Base-by-base conservation (phyloP, 2,888 invertebrate genomes). In the Lasioglossum calceatum region DNA sequence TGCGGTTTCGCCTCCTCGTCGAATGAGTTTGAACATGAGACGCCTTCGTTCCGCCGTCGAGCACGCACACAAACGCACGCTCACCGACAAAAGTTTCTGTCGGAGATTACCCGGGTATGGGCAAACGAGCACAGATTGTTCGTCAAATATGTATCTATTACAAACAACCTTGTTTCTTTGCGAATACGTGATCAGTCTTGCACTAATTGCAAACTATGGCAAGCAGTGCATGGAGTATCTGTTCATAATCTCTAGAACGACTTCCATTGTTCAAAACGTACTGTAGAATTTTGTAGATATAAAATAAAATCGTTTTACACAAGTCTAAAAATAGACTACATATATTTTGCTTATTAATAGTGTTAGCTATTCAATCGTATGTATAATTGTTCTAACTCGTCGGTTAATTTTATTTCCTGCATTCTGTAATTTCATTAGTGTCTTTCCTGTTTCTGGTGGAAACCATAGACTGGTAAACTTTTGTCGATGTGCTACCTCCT, bases 1-100 rank as follows among this genome's bases (percentile, higher is more conserved):
- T 88, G 89, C 79, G 89, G 90, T 89, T 90, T 84, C 86, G 79
- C 76, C 79, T 83, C 82, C 90, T 86, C 90, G 87, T 82, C 79
- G 83, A 89, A 89, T 89, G 82, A 87, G 84, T 88, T 90, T 88
- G 50, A 90, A 90, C 81, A 82, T 74, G 90, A 90, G 87, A 88
- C 74, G 79, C 80, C 84, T 81, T 79, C 77, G 74, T 82, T 86
- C 70, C 70, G 12, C 39, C 70, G 54, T 42, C 67, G 70, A 67
- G 64, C 27, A 50, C 67, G 58, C 61, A 77, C 81, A 16, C 36
- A 2, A 4, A 39, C 70, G 19, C 23, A 27, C 64, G 2, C 16
- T 16, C 64, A 19, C 32, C 36, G 64, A 67, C 32, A 19, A 61
- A 61, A 27, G 61, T 27, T 27, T 61, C 14, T 27, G 61, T 14